Evolutionary conservation across 2,888 invertebrate genomes (phyloP), one percentile per base, ranked within the genome.

Genomic region (Asteroscopus sphinx): DNA sequence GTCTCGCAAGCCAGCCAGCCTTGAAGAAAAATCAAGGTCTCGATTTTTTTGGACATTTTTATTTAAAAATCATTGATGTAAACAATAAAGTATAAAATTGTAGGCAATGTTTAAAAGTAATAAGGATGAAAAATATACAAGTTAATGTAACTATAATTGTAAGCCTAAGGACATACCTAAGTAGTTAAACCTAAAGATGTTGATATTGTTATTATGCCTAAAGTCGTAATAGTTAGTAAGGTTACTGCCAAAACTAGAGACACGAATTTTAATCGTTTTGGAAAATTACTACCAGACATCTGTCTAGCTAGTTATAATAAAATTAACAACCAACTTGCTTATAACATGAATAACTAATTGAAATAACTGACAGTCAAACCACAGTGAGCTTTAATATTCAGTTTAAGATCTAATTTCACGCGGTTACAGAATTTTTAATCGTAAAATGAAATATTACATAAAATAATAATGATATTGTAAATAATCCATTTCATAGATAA

Each of bases 241-340:
- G 21, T 21, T 6, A 7, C 13, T 1, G 13, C 9, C 2, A 6
- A 12, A 8, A 40, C 25, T 1, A 13, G 40, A 28, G 15, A 13
- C 26, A 9, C 40, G 3, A 41, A 41, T 41, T 41, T 21, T 2
- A 25, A 67, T 28, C 9, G 7, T 44, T 37, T 52, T 25, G 37
- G 37, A 7, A 53, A 47, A 62, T 53, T 62, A 21, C 16, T 13
- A 40, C 25, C 7, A 53, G 55, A 47, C 64, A 54, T 53, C 42
- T 64, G 63, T 68, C 47, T 35, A 28, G 62, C 47, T 35, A 28
- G 62, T 35, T 30, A 12, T 35, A 42, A 35, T 17, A 30, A 2
- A 15, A 37, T 35, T 42, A 39, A 13, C 13, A 15, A 63, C 36
- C 33, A 37, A 33, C 4, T 2, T n/a, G 33, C 12, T 32, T n/a